These are phyloP conservation scores for Drosophila biarmipes DNA, from an alignment of 1,140 invertebrate genomes.

Conservation along the genomic window DNA sequence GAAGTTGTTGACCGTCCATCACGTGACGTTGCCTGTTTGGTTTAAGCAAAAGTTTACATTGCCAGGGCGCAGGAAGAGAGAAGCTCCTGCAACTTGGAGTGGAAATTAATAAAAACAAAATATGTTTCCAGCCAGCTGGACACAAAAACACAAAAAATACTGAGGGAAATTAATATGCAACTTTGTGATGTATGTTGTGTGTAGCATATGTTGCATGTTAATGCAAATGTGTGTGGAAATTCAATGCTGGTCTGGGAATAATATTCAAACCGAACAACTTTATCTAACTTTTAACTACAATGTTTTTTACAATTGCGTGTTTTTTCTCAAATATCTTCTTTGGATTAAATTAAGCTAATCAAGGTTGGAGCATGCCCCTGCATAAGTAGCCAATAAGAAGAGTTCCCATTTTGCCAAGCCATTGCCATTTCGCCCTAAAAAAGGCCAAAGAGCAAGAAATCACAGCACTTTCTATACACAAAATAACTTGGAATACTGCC, in stretches of 20 bases:
- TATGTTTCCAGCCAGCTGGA: slow-evolving; percentile 33
- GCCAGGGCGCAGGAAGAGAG: slow-evolving; percentile 4
- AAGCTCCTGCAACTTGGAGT: slow-evolving; percentile 49
- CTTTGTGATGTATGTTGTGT: slow-evolving; percentile 61
- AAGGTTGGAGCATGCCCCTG: slow-evolving; percentile 13
- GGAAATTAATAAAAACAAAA: slow-evolving; percentile 72
- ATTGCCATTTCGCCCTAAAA: slow-evolving; percentile 22
- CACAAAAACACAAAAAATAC: slow-evolving; percentile 43
- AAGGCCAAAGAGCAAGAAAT: slow-evolving; percentile 18
- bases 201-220: slow-evolving; percentile 67
- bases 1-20: slow-evolving; percentile 74
- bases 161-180: slow-evolving; percentile 67
- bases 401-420: slow-evolving; percentile 57
- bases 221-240: slow-evolving; percentile 38
- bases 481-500: slow-evolving; percentile 4
- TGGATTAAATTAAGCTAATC: slow-evolving; percentile 4
- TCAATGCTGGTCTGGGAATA: neutral
- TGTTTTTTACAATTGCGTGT: neutral
- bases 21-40: slow-evolving; percentile 66
- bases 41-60: slow-evolving; percentile 69
- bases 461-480: slow-evolving; percentile 33
- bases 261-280: neutral
- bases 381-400: slow-evolving; percentile 20
- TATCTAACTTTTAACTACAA: neutral
- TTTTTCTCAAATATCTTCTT: neutral